phyloP scores from a whole-genome alignment of 2,888 invertebrate species.

The Gastracanthus pulcherrimus region DNA sequence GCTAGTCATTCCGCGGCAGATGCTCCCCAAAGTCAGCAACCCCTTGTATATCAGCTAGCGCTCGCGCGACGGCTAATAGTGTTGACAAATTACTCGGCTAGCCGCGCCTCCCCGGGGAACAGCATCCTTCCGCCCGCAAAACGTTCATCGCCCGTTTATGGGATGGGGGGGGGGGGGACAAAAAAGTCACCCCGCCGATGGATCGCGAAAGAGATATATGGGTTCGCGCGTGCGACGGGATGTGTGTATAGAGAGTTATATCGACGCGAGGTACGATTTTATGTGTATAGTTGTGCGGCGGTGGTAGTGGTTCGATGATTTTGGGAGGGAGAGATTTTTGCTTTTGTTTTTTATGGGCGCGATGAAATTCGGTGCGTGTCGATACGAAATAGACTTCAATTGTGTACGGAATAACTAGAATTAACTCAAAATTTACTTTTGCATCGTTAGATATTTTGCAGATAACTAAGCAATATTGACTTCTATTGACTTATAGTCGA shows the following conservation, averaged over 20 bases:
- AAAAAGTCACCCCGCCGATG: neutral
- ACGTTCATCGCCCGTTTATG: conserved; percentile 31
- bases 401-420: too few relatives aligned
- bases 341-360: too few relatives aligned
- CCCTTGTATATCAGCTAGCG: conserved; percentile 68
- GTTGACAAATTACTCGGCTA: conserved; percentile 77
- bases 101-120: conserved; percentile 70
- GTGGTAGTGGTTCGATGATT: too few relatives aligned
- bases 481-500: too few relatives aligned
- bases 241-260: neutral
- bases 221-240: neutral
- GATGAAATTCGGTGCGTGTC: too few relatives aligned
- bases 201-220: neutral
- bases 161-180: neutral
- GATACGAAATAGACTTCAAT: too few relatives aligned
- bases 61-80: conserved; percentile 69
- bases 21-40: conserved; percentile 65
- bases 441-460: too few relatives aligned
- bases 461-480: too few relatives aligned
- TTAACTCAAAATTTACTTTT: too few relatives aligned
- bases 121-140: conserved; percentile 61
- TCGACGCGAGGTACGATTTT: neutral
- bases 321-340: neutral
- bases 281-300: too few relatives aligned
- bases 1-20: conserved; percentile 73